Base-by-base conservation (phyloP, 2,888 invertebrate genomes). In the Lysandra coridon region DNA sequence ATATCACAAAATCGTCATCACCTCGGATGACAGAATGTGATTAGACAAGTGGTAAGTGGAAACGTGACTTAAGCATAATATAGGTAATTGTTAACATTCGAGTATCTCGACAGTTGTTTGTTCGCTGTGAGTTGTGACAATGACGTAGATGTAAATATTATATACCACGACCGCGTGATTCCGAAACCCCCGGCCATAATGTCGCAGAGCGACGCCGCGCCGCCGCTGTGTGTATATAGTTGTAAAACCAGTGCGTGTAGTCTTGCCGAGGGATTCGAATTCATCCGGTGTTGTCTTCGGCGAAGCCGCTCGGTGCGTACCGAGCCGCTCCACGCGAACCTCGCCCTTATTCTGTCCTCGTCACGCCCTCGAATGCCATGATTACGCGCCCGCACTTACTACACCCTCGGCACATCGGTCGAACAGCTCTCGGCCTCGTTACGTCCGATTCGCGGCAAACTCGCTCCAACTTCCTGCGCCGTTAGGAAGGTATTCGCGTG, bases 261-360 rank as follows among this genome's bases (percentile, higher is more conserved):
- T 83, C 87, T 89, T 90, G 91, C 90, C 91, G 89, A 91, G 91
- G 92, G 92, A 92, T 89, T 90, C 90, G 90, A 88, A 89, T 87
- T 88, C 89, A 89, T 88, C 89, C 91, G 90, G 88, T 89, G 91
- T 89, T 91, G 92, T 94, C 93, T 93, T 93, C 92, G 87, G 90
- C 92, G 91, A 88, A 92, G 90, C 85, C 87, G 86, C 85, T 85
- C 85, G 84, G 86, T 89, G 91, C 91, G 90, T 90, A 91, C 87
- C 84, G 83, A 81, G 79, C 73, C 53, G 78, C 78, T 44, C 40
- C 88, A 89, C 81, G 86, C 88, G 80, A 91, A 85, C 85, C 84
- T 91, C 89, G 86, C 84, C 88, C 84, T 86, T 92, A 89, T 80
- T 12, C 0, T 2, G 30, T 80, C 82, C 73, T 74, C 37, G 81